Evolutionary conservation across 2,888 invertebrate species (phyloP), one percentile per base, ranked within the genome.

Genomic region (Acleris laterana): DNA sequence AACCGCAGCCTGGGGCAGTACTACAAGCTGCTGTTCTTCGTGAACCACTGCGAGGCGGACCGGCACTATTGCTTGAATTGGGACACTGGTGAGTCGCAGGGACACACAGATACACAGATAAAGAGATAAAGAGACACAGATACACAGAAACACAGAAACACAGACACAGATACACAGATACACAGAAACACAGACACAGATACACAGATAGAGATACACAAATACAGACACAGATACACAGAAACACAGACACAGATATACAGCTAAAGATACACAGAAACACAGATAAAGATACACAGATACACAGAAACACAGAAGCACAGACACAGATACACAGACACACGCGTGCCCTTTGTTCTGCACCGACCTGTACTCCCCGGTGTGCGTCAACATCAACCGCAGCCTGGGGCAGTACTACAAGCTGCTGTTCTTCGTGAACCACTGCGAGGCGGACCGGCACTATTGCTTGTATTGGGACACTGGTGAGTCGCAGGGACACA

Each of bases 11-110:
- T 48, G 3, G 86, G 85, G 0, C 73, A 76, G 7, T 81, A 85
- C 58, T 81, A 82, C 70, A 88, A 87, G 68, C 77, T 84, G 44
- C 74, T 75, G 19, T 81, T 76, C 0, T 90, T 89, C 25, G 72
- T 82, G 1, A 90, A 88, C 68, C 88, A 89, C 19, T 90, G 90
- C 44, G 63, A 70, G 0, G 81, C 77, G 0, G 86, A 88, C 46
- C 1, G 78, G 6, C 89, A 84, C 51, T 90, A 88, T 63, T 90
- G 90, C 69, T 74, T 77, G 42, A 62, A 86, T 68, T 79, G 71
- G 68, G 46, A 72, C 0, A 55, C 19, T 52, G 84, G 89, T 88
- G 16, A 68, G 28, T 7, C 0, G 7, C 28, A 28, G 1, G 5
- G 25, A 1, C 25, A 25, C 5, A 25, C 25, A 22, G 3, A 22